Evolutionary conservation across 2,888 invertebrate genomes (phyloP), one percentile per base, ranked within the genome.

Genomic region (Hirtodrosophila duncani): DNA sequence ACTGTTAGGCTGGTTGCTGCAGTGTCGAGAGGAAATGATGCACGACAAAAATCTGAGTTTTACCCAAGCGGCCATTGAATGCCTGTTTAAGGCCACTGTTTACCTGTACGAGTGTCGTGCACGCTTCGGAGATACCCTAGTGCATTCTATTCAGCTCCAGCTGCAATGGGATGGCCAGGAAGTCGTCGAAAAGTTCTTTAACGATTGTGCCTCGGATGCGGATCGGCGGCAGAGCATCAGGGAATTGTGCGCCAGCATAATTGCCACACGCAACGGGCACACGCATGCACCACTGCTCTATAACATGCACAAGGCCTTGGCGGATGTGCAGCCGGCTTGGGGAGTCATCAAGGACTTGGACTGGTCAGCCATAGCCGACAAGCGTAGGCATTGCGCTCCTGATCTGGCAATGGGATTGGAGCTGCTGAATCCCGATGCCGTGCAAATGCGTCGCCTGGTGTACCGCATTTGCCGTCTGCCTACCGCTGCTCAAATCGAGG

Each of bases 31-130:
- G 8, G 56, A 63, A 27, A 58, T 78, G 51, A 18, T 23, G 5
- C 33, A 53, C 26, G 37, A 55, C 4, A 21, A 51, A 0, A 38
- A 55, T 17, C 29, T 80, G 4, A 37, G 52, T 5, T 41, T 72
- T 4, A 57, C 6, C 3, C 46, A 60, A 16, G 26, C 31, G 8
- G 52, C 65, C 5, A 49, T 81, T 6, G 81, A 77, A 26, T 62
- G 71, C 31, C 39, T 78, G 52, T 56, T 74, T 1, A 77, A 78
- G 18, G 75, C 71, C 3, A 51, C 49, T 4, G 8, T 77, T 8
- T 77, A 79, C 16, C 24, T 77, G 9, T 34, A 49, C 8, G 75
- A 81, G 27, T 79, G 79, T 7, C 17, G 57, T 34, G 50, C 43
- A 0, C 59, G 61, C 3, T 27, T 62, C 8, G 79, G 81, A 0